Conservation (phyloP, 2,797 vertebrate species). For the Acestrorhynchus altus region DNA sequence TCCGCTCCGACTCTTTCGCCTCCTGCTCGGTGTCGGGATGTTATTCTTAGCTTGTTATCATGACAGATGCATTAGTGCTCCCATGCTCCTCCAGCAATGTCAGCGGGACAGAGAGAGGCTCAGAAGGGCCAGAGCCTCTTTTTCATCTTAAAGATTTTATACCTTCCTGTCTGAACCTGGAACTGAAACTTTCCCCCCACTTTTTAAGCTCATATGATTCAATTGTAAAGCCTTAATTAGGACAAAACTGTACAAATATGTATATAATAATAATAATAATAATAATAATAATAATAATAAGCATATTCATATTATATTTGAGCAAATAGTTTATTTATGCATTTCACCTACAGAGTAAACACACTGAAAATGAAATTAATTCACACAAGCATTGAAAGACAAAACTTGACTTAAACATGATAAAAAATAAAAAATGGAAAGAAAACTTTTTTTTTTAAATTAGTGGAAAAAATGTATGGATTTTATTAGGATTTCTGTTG, state of each 20-base stretch:
- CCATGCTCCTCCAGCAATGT: slow-evolving; percentile 83
- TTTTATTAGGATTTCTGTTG: too few species aligned
- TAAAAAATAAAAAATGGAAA: too few species aligned
- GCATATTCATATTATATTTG: too few species aligned
- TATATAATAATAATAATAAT: not conserved
- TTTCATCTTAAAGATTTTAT: not conserved
- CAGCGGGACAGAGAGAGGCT: slow-evolving; percentile 54
- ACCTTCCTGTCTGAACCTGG: not conserved
- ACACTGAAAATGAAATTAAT: too few species aligned
- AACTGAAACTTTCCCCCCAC: too few species aligned
- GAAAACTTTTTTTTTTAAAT: too few species aligned
- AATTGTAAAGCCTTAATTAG: not conserved
- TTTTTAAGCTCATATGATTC: not conserved
- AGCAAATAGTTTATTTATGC: too few species aligned
- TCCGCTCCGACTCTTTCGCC: slow-evolving; percentile 85
- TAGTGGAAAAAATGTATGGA: too few species aligned
- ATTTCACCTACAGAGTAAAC: too few species aligned
- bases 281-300: too few species aligned
- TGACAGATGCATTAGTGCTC: slow-evolving; percentile 92
- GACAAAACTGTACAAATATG: not conserved
- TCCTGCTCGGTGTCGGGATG: slow-evolving; percentile 87
- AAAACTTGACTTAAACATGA: too few species aligned
- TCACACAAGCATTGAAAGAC: too few species aligned
- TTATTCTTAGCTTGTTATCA: slow-evolving; percentile 93
- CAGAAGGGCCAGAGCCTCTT: not conserved